Conservation (phyloP, 2,113 vertebrate genomes). For the Miniopterus natalensis region DNA sequence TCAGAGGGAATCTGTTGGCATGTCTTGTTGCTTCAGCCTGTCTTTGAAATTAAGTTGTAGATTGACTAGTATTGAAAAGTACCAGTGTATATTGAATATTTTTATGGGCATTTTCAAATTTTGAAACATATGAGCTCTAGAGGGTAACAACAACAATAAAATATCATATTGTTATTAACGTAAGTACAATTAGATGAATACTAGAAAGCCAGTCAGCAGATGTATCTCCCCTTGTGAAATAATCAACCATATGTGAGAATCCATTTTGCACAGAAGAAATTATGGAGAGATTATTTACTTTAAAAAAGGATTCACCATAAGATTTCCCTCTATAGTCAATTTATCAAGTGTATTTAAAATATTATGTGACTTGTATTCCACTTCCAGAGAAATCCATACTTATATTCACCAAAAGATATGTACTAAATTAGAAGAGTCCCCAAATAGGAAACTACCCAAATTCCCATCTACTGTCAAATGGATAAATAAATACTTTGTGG, state of each 20-base stretch:
- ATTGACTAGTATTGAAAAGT: not conserved
- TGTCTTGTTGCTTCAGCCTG: not conserved
- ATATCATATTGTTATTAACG: constrained; percentile 43
- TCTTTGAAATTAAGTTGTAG: constrained; percentile 46
- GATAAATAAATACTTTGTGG: not conserved
- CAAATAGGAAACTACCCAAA: constrained; percentile 6
- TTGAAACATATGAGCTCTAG: constrained; percentile 36
- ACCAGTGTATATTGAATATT: not conserved
- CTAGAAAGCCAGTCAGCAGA: constrained; percentile 44
- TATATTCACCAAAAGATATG: not conserved
- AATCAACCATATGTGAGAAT: constrained; percentile 45
- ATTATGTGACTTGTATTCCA: constrained; percentile 40
- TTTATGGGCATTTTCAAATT: constrained; percentile 42
- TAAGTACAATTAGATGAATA: constrained; percentile 58
- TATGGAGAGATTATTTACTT: constrained; percentile 39
- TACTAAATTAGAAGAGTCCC: not conserved
- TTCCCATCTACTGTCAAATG: not conserved
- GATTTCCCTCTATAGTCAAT: not conserved
- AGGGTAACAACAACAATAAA: constrained; percentile 55
- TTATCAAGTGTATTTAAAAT: constrained; percentile 53
- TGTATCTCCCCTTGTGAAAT: constrained; percentile 29
- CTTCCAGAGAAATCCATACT: not conserved
- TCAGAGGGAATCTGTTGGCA: constrained; percentile 9
- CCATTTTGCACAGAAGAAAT: constrained; percentile 46
- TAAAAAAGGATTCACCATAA: constrained; percentile 10